phyloP scores from a whole-genome alignment of 1,140 invertebrate species.

The Alviniconcha marisindica region DNA sequence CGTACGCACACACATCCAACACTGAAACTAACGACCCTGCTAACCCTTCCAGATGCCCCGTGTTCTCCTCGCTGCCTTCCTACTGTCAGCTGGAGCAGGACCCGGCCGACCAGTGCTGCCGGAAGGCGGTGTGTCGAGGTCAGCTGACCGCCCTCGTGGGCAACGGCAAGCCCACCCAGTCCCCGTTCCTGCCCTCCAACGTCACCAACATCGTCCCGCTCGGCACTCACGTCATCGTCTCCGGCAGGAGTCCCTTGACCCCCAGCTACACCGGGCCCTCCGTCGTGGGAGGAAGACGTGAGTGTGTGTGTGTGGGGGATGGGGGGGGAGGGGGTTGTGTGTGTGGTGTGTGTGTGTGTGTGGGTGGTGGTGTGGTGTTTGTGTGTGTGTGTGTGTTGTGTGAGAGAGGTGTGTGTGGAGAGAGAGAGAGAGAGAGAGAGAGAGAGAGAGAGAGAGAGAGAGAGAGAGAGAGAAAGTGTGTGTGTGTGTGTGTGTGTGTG shows the following conservation, averaged over 20 bases:
- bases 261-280: background rate
- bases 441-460: too few species aligned
- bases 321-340: too few species aligned
- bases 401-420: background rate
- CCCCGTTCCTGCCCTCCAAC: constrained; percentile 47
- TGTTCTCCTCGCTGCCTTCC: constrained; percentile 47
- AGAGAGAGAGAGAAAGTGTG: too few species aligned
- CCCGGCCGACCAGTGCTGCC: constrained; percentile 52
- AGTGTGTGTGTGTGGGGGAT: background rate
- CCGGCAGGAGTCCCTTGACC: constrained; percentile 20
- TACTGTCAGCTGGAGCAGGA: constrained; percentile 51
- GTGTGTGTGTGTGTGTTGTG: background rate
- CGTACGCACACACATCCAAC: too few species aligned
- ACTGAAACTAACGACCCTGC: too few species aligned
- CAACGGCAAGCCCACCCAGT: constrained; percentile 39
- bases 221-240: constrained; percentile 45
- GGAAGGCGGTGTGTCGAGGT: constrained; percentile 45
- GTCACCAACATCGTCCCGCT: constrained; percentile 50
- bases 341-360: too few species aligned
- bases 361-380: background rate
- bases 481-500: too few species aligned
- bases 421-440: constrained; percentile 1
- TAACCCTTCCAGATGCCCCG: constrained; percentile 46
- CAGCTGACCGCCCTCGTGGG: constrained; percentile 37
- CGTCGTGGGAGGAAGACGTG: constrained; percentile 24